These are phyloP conservation scores for Alsophila aescularia DNA, from an alignment of 2,888 invertebrate genomes.

Conservation along the genomic window DNA sequence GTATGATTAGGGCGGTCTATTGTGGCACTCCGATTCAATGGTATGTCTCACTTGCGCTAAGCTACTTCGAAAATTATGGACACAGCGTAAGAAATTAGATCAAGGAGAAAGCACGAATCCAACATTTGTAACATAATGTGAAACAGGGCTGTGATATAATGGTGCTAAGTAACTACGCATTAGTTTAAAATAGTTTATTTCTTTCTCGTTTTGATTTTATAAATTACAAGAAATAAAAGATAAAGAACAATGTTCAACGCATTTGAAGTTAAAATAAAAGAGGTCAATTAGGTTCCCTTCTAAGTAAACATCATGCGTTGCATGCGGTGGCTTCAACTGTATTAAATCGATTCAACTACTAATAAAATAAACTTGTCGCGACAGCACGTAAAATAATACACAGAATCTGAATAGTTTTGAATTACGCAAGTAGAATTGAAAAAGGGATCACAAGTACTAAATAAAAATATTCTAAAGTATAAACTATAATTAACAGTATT, in stretches of 20 bases:
- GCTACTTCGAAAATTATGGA: no score
- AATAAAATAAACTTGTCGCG: no score
- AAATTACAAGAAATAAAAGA: neutral
- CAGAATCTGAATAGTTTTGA: neutral
- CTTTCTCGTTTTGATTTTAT: neutral
- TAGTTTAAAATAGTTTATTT: neutral
- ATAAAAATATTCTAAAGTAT: neutral
- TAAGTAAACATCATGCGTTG: conserved; percentile 20
- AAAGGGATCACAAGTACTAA: neutral
- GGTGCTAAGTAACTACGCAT: conserved; percentile 4
- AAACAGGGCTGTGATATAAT: conserved; percentile 1
- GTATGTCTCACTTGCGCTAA: no score
- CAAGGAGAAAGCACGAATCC: conserved; percentile 12
- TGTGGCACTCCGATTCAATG: no score
- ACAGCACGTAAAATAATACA: neutral
- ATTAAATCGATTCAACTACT: no score
- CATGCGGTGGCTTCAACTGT: conserved; percentile 15
- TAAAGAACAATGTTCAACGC: neutral
- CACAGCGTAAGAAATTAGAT: conserved; percentile 13
- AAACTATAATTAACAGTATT: neutral
- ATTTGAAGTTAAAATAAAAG: conserved; percentile 4
- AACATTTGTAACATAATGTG: conserved; percentile 1
- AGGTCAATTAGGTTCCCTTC: neutral
- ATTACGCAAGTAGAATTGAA: neutral
- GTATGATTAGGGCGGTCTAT: no score